Base-by-base conservation (phyloP, 2,888 invertebrate species). In the Sceliomorpha sp. region DNA sequence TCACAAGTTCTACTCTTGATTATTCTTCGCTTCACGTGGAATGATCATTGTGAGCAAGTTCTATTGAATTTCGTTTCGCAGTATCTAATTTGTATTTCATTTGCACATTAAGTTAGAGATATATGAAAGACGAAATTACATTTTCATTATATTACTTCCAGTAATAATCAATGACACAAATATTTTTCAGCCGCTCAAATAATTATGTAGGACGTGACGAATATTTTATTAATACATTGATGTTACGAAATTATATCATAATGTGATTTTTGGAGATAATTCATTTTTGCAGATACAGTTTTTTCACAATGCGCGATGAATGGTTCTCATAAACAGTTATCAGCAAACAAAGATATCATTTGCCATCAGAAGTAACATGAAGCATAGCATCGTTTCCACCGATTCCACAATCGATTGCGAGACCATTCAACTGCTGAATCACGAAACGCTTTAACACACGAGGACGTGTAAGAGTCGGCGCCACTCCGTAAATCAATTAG, bases 401-500 rank as follows among this genome's bases (percentile, higher is more conserved):
- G 36, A 36, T 14, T 36, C 36, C 12, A 14, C 36, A 15, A 36
- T 36, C 36, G 36, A 36, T 36, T n/a, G 36, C 10, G 31, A 31
- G 31, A 13, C 15, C 17, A 20, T 20, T 20, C 20, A 20, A 20
- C 20, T 20, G 20, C 20, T 20, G 14, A 36, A 36, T 36, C 36
- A 36, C 36, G 36, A 36, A 34, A 36, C 36, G 36, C 36, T 36
- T n/a, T 17, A 17, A 36, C 36, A 40, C 40, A 24, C 27, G 27
- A 39, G 27, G 14, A 40, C 26, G 27, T 40, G 26, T 40, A 26
- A 50, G 32, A 29, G 34, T 27, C 15, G 34, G 37, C 14, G 64
- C 48, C 48, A 48, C 56, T 48, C 15, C 47, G 48, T 63, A 72
- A 70, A 73, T 70, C 69, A 70, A 73, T 73, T 72, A 73, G 59